These are phyloP conservation scores for Hyposoter dolosus DNA, from an alignment of 2,888 invertebrate genomes.

Conservation along the genomic window DNA sequence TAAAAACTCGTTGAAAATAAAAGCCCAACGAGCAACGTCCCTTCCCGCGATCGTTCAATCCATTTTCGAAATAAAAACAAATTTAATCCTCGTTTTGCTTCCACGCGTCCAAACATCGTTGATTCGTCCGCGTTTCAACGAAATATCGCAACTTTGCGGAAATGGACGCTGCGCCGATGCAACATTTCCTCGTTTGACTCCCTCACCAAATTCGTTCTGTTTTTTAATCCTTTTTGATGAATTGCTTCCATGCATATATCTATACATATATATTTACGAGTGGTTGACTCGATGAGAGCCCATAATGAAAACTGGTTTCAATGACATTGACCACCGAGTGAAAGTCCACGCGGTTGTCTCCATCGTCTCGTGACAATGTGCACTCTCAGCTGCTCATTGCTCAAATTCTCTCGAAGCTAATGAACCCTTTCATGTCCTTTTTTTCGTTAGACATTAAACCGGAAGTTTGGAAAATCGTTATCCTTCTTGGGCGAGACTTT, in stretches of 20 bases:
- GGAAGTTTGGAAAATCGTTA: not conserved
- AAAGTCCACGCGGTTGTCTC: conserved; percentile 74
- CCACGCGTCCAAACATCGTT: no score
- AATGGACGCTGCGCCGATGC: not conserved
- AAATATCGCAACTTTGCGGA: not conserved
- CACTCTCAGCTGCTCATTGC: conserved; percentile 9
- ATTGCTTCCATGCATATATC: not conserved
- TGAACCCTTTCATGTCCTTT: conserved; percentile 17
- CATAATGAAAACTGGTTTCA: conserved; percentile 75
- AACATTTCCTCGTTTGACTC: not conserved
- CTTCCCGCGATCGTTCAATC: no score
- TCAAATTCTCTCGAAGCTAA: conserved; percentile 51
- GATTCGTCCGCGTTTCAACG: not conserved
- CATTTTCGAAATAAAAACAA: not conserved
- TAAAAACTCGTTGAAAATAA: not conserved
- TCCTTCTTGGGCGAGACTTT: not conserved
- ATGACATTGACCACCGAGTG: conserved; percentile 80
- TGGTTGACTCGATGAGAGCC: conserved; percentile 32
- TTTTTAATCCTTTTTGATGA: not conserved
- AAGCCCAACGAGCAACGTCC: no score
- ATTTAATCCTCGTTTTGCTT: not conserved
- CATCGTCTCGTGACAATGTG: conserved; percentile 54
- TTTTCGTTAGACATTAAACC: not conserved
- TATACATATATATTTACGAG: conserved; percentile 4
- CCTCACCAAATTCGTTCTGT: not conserved